A percentile compares a stretch with the other conserved stretches of the same genome.
phyloP scores from a whole-genome alignment of 2,888 invertebrate species.

The Drosophila anomalata region DNA sequence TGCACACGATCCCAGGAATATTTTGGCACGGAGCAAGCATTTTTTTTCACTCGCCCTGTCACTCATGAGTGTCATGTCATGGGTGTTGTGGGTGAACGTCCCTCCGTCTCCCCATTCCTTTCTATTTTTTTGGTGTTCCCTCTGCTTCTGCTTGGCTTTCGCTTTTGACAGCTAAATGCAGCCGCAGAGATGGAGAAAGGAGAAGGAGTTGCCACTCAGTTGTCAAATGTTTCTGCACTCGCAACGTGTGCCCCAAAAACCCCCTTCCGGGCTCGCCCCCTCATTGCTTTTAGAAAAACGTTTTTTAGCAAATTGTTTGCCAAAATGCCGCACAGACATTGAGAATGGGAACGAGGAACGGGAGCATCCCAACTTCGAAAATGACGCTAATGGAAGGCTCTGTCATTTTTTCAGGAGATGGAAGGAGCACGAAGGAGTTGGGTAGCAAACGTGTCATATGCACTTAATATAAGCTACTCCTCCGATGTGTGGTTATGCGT shows the following conservation, averaged over 20 bases:
- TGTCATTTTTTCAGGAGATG: constrained; percentile 52
- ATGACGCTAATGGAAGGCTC: constrained; percentile 73
- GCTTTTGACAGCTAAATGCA: constrained; percentile 77
- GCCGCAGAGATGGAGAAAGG: constrained; percentile 50
- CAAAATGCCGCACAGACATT: constrained; percentile 65
- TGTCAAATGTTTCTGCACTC: constrained; percentile 69
- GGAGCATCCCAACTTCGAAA: constrained; percentile 40
- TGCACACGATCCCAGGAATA: constrained; percentile 63
- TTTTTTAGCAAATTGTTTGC: constrained; percentile 78
- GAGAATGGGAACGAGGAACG: constrained; percentile 41
- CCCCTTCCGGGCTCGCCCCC: background rate
- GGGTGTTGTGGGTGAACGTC: constrained; percentile 50
- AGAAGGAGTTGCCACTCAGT: constrained; percentile 55
- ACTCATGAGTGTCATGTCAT: constrained; percentile 42
- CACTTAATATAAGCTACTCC: constrained; percentile 45
- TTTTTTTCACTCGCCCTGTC: constrained; percentile 70
- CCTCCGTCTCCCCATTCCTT: constrained; percentile 20
- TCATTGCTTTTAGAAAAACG: constrained; percentile 66
- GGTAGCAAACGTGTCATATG: constrained; percentile 55
- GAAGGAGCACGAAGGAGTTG: background rate
- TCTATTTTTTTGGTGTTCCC: constrained; percentile 18
- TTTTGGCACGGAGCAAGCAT: constrained; percentile 64
- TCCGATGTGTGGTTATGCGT: constrained; percentile 43
- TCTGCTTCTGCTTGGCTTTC: constrained; percentile 43
- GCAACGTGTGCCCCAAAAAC: constrained; percentile 35